Percentiles rank a stretch among this genome's conserved stretches.
These are phyloP conservation scores for Notechis scutatus DNA, from an alignment of 2,113 vertebrate species.

Conservation along the genomic window DNA sequence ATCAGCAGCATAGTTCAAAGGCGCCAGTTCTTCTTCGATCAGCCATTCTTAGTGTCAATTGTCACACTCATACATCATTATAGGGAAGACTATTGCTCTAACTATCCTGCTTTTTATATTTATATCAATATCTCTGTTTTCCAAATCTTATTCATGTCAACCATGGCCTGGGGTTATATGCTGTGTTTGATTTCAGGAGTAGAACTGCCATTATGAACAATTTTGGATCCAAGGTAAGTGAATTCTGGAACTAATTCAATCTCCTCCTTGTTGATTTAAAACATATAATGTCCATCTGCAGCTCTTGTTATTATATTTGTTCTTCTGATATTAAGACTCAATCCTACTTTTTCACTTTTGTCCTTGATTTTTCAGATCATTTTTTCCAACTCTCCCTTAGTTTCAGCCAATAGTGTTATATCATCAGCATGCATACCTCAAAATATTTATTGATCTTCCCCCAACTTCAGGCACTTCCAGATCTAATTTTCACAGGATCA, in stretches of 20 bases:
- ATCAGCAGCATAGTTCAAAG: not conserved
- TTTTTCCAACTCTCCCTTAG: not conserved
- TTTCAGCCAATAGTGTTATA: not conserved
- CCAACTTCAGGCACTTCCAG: not conserved
- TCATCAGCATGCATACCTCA: not conserved
- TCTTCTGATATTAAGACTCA: not conserved
- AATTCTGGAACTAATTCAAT: not conserved
- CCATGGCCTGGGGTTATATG: not conserved
- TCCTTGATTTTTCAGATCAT: not conserved
- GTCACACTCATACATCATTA: not conserved
- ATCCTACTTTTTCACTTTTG: not conserved
- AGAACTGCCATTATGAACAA: not conserved
- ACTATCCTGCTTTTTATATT: not conserved
- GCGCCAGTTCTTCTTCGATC: not conserved
- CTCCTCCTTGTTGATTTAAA: not conserved
- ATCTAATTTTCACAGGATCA: not conserved
- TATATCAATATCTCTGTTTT: not conserved
- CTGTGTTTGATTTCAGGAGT: not conserved
- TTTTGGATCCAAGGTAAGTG: not conserved
- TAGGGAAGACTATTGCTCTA: not conserved
- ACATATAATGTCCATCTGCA: not conserved
- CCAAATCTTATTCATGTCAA: not conserved
- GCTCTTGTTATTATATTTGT: not conserved
- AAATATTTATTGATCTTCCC: not conserved
- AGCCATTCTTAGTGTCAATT: not conserved